Percentiles rank a stretch among this genome's conserved stretches.
Evolutionary conservation across 2,113 vertebrate species (phyloP).

Genomic region (Tor tambroides): DNA sequence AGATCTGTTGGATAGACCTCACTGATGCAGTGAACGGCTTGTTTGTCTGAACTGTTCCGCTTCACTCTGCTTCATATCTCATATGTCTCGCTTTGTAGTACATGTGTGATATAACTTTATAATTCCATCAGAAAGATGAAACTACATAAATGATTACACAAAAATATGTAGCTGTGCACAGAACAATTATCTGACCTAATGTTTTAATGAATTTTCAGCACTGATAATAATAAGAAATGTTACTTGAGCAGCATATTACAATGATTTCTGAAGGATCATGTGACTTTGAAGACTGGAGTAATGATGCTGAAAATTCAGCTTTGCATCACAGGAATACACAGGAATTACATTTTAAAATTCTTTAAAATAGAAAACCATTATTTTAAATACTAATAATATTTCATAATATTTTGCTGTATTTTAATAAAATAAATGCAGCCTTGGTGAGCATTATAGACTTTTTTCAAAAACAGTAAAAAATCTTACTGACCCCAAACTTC

Average conservation of each 20-base stretch:
- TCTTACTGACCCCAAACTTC: background rate
- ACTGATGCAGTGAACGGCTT: background rate
- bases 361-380: background rate
- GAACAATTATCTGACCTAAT: background rate
- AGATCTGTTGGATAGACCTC: constrained; percentile 14
- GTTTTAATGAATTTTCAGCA: background rate
- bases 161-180: background rate
- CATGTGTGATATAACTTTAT: background rate
- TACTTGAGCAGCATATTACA: background rate
- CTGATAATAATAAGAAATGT: background rate
- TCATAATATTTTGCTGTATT: background rate
- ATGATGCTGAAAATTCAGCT: background rate
- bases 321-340: background rate
- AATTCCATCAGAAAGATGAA: background rate
- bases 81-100: background rate
- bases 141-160: background rate
- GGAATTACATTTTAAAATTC: background rate
- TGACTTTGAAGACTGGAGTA: background rate
- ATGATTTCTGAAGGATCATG: background rate
- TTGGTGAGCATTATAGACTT: background rate
- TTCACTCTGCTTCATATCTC: background rate
- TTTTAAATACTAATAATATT: background rate
- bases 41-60: background rate
- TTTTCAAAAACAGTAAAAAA: background rate
- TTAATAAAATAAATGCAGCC: background rate